Base-by-base conservation (phyloP, 2,113 vertebrate genomes). In the Hemicordylus capensis region DNA sequence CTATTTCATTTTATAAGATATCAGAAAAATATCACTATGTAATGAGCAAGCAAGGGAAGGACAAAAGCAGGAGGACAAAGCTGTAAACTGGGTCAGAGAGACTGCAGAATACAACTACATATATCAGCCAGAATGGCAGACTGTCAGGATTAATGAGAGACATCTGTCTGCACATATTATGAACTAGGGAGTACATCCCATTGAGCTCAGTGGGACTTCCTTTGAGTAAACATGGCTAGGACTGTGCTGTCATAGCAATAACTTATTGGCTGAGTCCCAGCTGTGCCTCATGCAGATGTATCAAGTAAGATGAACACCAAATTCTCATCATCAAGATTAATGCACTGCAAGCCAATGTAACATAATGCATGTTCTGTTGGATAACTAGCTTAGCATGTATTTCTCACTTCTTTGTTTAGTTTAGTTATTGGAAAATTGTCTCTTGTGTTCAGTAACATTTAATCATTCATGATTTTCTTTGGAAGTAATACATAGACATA, bases 111-210 rank as follows among this genome's bases (percentile, higher is more conserved):
- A 44, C 26, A 44, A 44, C 51, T 63, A 17, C 22, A 61, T 63
- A 44, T 10, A 78, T 61, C 76, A 78, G 17, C 39, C 26, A 31
- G 39, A 59, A 78, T 78, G 58, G 39, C 76, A 78, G 56, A 31
- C 26, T 63, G 58, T 61, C 58, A 63, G 76, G 58, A 78, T 78
- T 78, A 78, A 78, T 78, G 76, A 44, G 58, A 63, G 39, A 63
- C 58, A 78, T 78, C 76, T 78, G 58, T 63, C 76, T 78, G 58
- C 76, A 78, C 26, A 8, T 39, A 78, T 78, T 44, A 63, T 37
- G 31, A 63, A 61, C 56, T 44, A 61, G 76, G 39, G 26, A 78
- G 34, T 78, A 28, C 19, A 42, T 63, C 76, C 15, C 58, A 78
- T 61, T 78, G 58, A 42, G 26, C 56, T 61, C 37, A 63, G 58